Conservation (phyloP, 1,140 invertebrate species). For the Drosophila arizonae region DNA sequence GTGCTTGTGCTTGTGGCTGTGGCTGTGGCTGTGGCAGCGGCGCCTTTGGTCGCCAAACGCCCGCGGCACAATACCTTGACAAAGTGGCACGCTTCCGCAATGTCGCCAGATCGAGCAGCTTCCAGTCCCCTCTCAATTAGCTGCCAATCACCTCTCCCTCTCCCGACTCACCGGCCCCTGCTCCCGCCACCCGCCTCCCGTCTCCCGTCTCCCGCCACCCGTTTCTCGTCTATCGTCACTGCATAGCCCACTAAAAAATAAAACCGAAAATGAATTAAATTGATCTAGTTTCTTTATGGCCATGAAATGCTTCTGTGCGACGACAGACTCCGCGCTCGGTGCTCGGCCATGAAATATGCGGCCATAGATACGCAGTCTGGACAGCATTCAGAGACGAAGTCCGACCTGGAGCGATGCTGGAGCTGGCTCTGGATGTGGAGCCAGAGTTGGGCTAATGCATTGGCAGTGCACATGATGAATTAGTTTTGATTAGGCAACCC, state of each 20-base stretch:
- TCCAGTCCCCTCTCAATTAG: background rate
- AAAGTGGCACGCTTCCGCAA: constrained; percentile 79
- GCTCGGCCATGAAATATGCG: constrained; percentile 75
- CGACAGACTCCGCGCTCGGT: constrained; percentile 34
- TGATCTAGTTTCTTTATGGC: constrained; percentile 81
- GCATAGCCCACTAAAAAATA: constrained; percentile 31
- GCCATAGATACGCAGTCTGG: constrained; percentile 60
- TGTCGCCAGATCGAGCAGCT: constrained; percentile 63
- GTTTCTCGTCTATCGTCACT: too few relatives aligned
- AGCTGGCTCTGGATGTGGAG: too few relatives aligned
- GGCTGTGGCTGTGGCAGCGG: constrained; percentile 41
- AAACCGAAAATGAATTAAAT: constrained; percentile 75
- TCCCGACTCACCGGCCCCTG: background rate
- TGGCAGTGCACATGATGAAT: constrained; percentile 77
- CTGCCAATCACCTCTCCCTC: background rate
- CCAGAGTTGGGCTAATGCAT: constrained; percentile 62
- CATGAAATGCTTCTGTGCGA: constrained; percentile 75
- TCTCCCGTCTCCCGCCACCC: too few relatives aligned
- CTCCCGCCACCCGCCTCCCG: too few relatives aligned
- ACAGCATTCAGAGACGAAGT: background rate
- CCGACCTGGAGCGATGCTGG: background rate
- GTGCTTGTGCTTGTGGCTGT: background rate
- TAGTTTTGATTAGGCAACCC: constrained; percentile 75
- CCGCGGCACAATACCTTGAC: constrained; percentile 76
- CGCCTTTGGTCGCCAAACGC: constrained; percentile 69